phyloP scores from a whole-genome alignment of 2,797 vertebrate genomes.

The Sebastes trivittatus region DNA sequence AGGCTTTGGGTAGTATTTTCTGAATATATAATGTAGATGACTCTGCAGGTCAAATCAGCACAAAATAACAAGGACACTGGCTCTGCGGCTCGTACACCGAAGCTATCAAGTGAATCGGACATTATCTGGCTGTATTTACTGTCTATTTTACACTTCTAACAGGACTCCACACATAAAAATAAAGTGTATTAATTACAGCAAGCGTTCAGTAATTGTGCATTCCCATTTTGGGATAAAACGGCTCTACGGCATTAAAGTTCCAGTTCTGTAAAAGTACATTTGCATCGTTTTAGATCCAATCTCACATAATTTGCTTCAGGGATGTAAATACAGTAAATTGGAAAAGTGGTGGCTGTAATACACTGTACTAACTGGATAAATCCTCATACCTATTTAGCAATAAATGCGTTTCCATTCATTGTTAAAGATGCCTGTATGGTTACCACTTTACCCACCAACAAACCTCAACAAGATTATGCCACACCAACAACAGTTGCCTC shows the following conservation, averaged over 20 bases:
- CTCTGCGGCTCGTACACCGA: slow-evolving; percentile 7
- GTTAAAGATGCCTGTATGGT: neutral
- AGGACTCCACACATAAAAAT: neutral
- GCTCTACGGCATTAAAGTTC: neutral
- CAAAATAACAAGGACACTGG: slow-evolving; percentile 54
- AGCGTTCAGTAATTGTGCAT: neutral
- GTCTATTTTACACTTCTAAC: neutral
- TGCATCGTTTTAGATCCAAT: neutral
- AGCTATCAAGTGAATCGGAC: slow-evolving; percentile 16
- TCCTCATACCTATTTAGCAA: neutral
- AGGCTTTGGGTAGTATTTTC: slow-evolving; percentile 36
- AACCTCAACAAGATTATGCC: slow-evolving; percentile 4
- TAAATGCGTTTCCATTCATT: neutral
- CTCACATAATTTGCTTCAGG: neutral
- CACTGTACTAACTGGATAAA: neutral
- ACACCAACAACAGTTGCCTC: neutral
- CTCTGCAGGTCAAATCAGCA: slow-evolving; percentile 49
- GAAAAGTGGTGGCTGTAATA: neutral
- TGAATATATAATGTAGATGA: slow-evolving; percentile 47
- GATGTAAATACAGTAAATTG: neutral
- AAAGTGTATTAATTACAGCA: neutral
- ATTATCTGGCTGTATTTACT: neutral
- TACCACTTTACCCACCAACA: slow-evolving; percentile 16
- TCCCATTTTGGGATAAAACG: neutral
- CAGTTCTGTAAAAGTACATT: neutral